Conservation (phyloP, 2,113 vertebrate species). For the Amblyornis subalaris region DNA sequence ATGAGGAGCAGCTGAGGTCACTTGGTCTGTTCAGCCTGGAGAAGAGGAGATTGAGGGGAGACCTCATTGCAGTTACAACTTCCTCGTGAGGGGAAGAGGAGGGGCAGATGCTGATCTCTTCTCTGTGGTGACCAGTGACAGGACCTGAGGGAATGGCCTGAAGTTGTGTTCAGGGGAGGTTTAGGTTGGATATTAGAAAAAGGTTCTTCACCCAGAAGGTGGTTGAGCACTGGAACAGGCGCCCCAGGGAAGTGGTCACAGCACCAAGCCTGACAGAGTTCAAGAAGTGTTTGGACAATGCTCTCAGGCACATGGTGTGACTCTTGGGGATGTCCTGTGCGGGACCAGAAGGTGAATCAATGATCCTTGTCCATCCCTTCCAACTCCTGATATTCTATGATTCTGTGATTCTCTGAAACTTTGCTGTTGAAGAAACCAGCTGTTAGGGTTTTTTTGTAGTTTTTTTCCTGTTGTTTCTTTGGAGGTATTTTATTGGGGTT, state of each 20-base stretch:
- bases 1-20: not conserved
- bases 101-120: not conserved
- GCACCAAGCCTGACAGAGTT: not conserved
- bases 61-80: fast-evolving
- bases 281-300: not conserved
- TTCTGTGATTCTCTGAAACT: not conserved
- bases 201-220: not conserved
- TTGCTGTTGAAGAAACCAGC: not conserved
- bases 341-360: not conserved
- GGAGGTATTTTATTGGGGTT: not conserved
- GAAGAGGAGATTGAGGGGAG: not conserved
- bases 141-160: fast-evolving
- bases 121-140: not conserved
- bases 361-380: not conserved
- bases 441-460: not conserved
- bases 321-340: not conserved
- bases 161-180: not conserved
- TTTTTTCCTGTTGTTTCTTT: not conserved
- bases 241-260: not conserved
- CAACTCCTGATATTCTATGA: not conserved
- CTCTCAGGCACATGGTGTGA: not conserved
- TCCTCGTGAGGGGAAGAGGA: fast-evolving
- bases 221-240: not conserved
- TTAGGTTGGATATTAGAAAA: not conserved
- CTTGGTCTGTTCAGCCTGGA: not conserved